phyloP scores from a whole-genome alignment of 2,113 vertebrate genomes.

The Ailurus styani region DNA sequence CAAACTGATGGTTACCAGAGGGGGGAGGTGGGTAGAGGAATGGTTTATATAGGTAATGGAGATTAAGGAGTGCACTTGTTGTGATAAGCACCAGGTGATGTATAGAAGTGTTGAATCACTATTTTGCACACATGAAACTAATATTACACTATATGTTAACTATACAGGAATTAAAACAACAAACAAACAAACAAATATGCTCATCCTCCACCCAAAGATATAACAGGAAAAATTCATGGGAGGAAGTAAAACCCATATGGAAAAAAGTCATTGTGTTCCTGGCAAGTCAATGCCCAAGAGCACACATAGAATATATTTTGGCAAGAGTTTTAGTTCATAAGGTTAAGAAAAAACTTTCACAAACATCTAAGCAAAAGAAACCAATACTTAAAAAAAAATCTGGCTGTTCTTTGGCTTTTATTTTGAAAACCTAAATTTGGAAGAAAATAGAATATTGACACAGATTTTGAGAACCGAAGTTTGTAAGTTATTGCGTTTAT shows the following conservation, averaged over 20 bases:
- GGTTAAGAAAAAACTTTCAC: constrained; percentile 45
- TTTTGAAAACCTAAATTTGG: constrained; percentile 48
- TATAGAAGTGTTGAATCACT: neutral
- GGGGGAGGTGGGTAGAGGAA: neutral
- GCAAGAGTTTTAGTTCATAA: constrained; percentile 62
- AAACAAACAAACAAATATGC: neutral
- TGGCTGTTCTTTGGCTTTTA: constrained; percentile 47
- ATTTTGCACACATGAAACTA: neutral
- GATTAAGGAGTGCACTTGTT: neutral
- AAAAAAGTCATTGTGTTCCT: constrained; percentile 62
- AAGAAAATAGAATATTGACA: constrained; percentile 27
- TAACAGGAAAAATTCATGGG: constrained; percentile 48
- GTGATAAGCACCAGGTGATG: neutral
- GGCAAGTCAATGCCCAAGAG: constrained; percentile 48
- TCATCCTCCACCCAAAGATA: neutral
- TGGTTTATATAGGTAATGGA: neutral
- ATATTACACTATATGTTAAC: neutral
- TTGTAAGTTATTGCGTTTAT: constrained; percentile 53
- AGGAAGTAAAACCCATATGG: constrained; percentile 56
- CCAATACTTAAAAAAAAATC: constrained; percentile 38
- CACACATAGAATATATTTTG: constrained; percentile 33
- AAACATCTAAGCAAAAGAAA: constrained; percentile 55
- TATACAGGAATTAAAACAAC: neutral
- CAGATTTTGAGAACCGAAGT: constrained; percentile 30
- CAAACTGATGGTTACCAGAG: neutral